Base-by-base conservation (phyloP, 53 echinoderm and acorn worm species). In the Antedon mediterranea region DNA sequence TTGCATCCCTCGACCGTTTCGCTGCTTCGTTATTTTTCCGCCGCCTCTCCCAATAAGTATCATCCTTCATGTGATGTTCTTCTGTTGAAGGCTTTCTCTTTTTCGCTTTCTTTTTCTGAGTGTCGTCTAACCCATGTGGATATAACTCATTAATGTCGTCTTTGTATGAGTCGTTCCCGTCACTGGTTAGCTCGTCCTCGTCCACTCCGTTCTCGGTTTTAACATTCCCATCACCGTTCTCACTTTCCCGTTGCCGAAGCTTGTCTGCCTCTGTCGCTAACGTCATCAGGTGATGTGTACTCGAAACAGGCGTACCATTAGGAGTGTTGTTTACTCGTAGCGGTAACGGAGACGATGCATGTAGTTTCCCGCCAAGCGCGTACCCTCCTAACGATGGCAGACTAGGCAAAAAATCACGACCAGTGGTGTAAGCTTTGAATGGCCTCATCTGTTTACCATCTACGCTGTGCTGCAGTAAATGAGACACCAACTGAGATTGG, bases 21-120 rank as follows among this genome's bases (percentile, higher is more conserved):
- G 95, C 95, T 29, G 95, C 95, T 71, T 91, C 95, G 76, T 95
- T 95, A 76, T 95, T 95, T 74, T 95, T 95, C 81, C 95, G 73
- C 84, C 95, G 75, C 71, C 95, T 78, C 78, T 95, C 95, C 95
- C 95, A 95, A 73, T 95, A 95, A 28, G 85, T 81, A 23, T 86
- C 84, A 28, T 92, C 91, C 75, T 95, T 95, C 89, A 84, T 57
- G 9, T 57, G 57, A 27, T n/a, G n/a, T 18, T 82, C 79, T 0
- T 89, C 91, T 2, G 87, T 88, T 33, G 87, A 79, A 14, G 86
- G 37, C 43, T 76, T 57, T n/a, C 94, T 79, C 32, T 87, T 85
- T 77, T 85, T 91, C 80, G 84, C 86, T 32, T 76, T 78, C 43
- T 87, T 83, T 73, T 81, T 81, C 33, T 11, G 77, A 30, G 28